Percentiles rank a stretch among this genome's conserved stretches.
Evolutionary conservation across 2,113 vertebrate genomes (phyloP).

Genomic region (Anser brachyrhynchus): DNA sequence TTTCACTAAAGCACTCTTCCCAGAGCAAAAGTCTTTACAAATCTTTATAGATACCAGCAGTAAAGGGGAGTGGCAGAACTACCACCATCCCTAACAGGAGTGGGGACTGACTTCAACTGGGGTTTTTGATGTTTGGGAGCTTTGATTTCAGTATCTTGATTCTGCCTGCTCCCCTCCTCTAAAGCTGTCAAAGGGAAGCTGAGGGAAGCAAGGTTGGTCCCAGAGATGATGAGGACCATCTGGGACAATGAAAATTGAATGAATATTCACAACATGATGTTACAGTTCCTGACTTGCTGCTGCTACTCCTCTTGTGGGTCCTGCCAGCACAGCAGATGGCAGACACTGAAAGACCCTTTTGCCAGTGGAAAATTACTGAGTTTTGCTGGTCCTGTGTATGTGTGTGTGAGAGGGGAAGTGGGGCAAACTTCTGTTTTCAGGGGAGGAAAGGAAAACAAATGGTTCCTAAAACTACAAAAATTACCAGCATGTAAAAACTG

Average conservation of each 20-base stretch:
- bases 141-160: background rate
- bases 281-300: conserved; percentile 12
- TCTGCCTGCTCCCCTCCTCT: background rate
- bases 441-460: background rate
- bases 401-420: background rate
- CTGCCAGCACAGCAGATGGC: conserved; percentile 60
- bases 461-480: background rate
- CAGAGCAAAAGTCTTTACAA: background rate
- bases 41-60: background rate
- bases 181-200: background rate
- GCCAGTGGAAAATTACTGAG: conserved; percentile 49
- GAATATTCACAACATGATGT: conserved; percentile 8
- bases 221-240: background rate
- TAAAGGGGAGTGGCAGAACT: background rate
- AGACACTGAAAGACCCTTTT: conserved; percentile 1
- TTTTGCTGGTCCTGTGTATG: background rate
- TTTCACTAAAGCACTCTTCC: background rate
- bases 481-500: background rate
- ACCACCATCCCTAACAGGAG: background rate
- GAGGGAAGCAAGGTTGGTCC: background rate
- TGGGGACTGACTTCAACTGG: background rate
- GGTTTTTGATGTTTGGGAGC: background rate
- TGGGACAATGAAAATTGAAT: conserved; percentile 30
- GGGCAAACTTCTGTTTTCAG: background rate
- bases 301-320: conserved; percentile 13